Conservation (phyloP, 2,113 vertebrate genomes). For the Sinocyclocheilus anshuiensis region DNA sequence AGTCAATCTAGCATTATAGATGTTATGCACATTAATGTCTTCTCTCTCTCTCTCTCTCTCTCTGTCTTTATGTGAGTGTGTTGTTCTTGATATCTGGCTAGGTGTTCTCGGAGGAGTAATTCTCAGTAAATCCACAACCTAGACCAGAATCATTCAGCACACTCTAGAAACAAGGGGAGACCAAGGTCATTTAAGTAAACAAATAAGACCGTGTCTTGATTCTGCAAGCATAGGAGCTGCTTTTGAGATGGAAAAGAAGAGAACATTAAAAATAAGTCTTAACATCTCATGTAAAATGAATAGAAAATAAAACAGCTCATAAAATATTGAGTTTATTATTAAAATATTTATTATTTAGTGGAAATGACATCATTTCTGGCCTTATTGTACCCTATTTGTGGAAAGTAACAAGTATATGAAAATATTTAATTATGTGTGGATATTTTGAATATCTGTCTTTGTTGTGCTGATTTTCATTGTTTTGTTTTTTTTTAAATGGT, state of each 20-base stretch:
- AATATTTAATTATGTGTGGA: not conserved
- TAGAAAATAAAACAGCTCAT: conserved; percentile 2
- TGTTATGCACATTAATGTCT: conserved; percentile 3
- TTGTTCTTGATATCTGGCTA: too few relatives aligned
- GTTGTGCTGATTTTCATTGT: not conserved
- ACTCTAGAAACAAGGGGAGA: too few relatives aligned
- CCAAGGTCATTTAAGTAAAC: too few relatives aligned
- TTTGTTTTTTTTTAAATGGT: not conserved
- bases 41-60: not conserved
- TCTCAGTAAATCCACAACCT: too few relatives aligned
- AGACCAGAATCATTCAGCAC: too few relatives aligned
- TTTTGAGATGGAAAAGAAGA: not conserved
- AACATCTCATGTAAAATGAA: conserved; percentile 1
- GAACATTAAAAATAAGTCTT: not conserved
- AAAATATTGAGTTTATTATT: not conserved
- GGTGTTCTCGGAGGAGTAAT: too few relatives aligned
- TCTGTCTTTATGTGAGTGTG: too few relatives aligned
- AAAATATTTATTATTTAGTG: not conserved
- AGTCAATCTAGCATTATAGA: not conserved
- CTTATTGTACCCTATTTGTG: not conserved
- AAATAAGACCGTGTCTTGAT: not conserved
- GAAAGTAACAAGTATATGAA: not conserved
- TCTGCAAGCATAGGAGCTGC: conserved; percentile 1
- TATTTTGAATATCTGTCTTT: not conserved
- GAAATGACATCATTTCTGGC: not conserved